Evolutionary conservation across 1,140 invertebrate species (phyloP).

Genomic region (Ips typographus): DNA sequence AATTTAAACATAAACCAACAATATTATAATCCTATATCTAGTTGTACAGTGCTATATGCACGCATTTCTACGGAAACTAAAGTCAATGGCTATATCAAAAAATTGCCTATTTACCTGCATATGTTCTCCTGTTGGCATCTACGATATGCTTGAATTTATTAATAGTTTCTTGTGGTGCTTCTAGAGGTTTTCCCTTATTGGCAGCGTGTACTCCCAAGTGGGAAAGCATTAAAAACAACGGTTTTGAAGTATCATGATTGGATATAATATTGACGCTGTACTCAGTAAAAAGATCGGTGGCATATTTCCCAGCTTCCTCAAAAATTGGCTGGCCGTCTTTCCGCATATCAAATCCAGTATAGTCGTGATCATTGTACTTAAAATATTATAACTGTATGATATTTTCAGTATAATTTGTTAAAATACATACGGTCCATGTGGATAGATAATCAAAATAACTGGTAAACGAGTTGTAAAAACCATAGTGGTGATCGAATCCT

Average conservation of each 20-base stretch:
- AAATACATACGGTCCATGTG: conserved; percentile 52
- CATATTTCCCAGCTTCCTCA: conserved; percentile 64
- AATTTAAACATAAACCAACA: no score
- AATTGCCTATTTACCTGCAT: conserved; percentile 58
- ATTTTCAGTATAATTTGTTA: neutral
- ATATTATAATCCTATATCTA: no score
- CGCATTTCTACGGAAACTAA: no score
- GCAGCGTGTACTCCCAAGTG: conserved; percentile 68
- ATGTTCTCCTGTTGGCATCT: conserved; percentile 65
- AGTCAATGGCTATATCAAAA: no score
- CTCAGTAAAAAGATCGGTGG: conserved; percentile 69
- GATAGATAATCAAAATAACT: conserved; percentile 66
- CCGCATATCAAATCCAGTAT: conserved; percentile 70
- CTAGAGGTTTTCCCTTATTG: conserved; percentile 59
- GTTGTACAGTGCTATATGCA: no score
- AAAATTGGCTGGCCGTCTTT: conserved; percentile 61
- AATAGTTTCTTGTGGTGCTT: conserved; percentile 64
- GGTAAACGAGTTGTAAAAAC: conserved; percentile 64
- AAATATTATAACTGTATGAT: conserved; percentile 26
- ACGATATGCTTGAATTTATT: conserved; percentile 65
- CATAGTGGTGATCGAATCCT: conserved; percentile 68
- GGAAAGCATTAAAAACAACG: conserved; percentile 69
- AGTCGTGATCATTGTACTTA: conserved; percentile 51
- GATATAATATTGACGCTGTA: conserved; percentile 63
- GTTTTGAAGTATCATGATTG: conserved; percentile 58